Percentiles rank a stretch among this genome's conserved stretches.
phyloP scores from a whole-genome alignment of 2,888 invertebrate species.

The Litoditis marina region DNA sequence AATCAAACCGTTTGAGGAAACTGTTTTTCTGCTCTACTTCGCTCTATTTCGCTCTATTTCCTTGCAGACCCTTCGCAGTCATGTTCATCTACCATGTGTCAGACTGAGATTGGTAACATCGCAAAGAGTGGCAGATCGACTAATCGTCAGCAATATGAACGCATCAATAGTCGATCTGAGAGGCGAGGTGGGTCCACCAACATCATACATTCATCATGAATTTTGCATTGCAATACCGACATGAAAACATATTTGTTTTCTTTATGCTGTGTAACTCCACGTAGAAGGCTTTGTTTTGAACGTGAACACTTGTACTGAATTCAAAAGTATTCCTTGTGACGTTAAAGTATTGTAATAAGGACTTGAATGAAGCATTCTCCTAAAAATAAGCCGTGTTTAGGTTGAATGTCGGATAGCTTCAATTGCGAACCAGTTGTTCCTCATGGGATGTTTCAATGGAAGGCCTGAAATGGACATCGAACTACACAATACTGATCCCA shows the following conservation, averaged over 20 bases:
- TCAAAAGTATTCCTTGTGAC: too few relatives aligned
- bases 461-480: slow-evolving; percentile 56
- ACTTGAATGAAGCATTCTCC: too few relatives aligned
- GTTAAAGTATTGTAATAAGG: too few relatives aligned
- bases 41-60: too few relatives aligned
- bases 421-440: slow-evolving; percentile 58
- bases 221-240: too few relatives aligned
- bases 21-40: too few relatives aligned
- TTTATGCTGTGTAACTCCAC: too few relatives aligned
- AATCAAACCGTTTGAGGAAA: too few relatives aligned
- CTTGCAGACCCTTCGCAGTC: slow-evolving; percentile 45
- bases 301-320: too few relatives aligned
- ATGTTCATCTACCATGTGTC: slow-evolving; percentile 46
- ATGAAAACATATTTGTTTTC: too few relatives aligned
- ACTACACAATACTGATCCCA: slow-evolving; percentile 44
- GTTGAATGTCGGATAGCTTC: slow-evolving; percentile 58
- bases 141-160: slow-evolving; percentile 56
- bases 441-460: slow-evolving; percentile 60
- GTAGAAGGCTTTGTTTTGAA: too few relatives aligned
- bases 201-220: background rate
- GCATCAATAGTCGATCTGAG: slow-evolving; percentile 47
- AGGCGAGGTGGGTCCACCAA: slow-evolving; percentile 45
- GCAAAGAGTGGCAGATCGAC: slow-evolving; percentile 48
- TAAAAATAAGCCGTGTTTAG: slow-evolving; percentile 35
- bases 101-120: slow-evolving; percentile 49